Evolutionary conservation across 2,888 invertebrate genomes (phyloP).

Genomic region (Hypena proboscidalis): DNA sequence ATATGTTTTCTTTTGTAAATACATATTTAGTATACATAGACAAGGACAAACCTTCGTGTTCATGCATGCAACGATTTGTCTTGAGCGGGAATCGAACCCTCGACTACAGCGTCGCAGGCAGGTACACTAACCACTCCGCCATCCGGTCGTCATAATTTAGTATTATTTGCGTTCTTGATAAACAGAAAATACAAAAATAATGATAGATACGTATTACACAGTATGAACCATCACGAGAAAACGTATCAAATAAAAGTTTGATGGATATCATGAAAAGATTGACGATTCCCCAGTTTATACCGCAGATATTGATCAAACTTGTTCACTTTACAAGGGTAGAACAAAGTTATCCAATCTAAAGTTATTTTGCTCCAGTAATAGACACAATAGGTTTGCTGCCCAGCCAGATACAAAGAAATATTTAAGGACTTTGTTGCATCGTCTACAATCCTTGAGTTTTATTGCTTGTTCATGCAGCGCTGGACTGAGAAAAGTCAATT

Average conservation of each 20-base stretch:
- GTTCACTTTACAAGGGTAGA: conserved; percentile 6
- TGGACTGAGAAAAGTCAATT: no score
- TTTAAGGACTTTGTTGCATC: conserved; percentile 22
- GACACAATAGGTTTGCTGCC: conserved; percentile 5
- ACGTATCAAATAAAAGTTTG: not conserved
- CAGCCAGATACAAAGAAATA: conserved; percentile 26
- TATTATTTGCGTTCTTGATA: no score
- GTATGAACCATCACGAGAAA: not conserved
- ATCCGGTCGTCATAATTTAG: no score
- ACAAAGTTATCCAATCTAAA: conserved; percentile 30
- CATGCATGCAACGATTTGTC: no score
- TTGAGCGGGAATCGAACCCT: no score
- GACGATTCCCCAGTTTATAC: not conserved
- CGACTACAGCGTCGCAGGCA: no score
- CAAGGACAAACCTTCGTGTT: no score
- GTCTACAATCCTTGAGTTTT: conserved; percentile 6
- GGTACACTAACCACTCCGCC: no score
- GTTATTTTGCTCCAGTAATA: conserved; percentile 18
- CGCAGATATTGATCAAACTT: conserved; percentile 11
- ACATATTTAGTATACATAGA: no score
- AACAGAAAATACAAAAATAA: no score
- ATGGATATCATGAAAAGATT: not conserved
- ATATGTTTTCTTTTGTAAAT: no score
- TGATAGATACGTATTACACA: no score
- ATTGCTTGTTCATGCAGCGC: conserved; percentile 17